Evolutionary conservation across 2,113 vertebrate genomes (phyloP).

Genomic region (Zosterops lateralis): DNA sequence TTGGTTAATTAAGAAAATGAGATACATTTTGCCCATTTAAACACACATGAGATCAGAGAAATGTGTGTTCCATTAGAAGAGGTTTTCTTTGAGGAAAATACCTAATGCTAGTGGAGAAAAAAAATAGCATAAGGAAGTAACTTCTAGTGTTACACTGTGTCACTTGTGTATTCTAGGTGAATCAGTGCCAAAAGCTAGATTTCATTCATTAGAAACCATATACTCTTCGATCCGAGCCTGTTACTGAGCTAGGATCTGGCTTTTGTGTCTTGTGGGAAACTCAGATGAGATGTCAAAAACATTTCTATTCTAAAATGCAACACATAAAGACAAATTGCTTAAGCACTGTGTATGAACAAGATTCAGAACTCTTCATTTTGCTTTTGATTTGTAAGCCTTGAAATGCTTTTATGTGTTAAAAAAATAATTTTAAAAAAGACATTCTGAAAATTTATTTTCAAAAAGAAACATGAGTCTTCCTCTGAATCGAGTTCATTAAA

Average conservation of each 20-base stretch:
- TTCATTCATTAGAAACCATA: constrained; percentile 40
- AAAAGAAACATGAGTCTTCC: not conserved
- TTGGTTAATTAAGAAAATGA: not conserved
- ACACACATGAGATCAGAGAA: not conserved
- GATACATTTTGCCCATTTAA: not conserved
- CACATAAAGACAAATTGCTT: not conserved
- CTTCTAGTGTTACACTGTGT: constrained; percentile 48
- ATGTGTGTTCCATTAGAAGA: not conserved
- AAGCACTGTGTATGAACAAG: not conserved
- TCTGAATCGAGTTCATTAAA: not conserved
- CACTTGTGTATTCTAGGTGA: not conserved
- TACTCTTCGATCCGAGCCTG: not conserved
- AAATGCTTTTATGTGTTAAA: not conserved
- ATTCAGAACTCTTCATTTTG: not conserved
- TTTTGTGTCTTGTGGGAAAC: constrained; percentile 1
- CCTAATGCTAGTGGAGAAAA: not conserved
- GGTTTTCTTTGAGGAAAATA: constrained; percentile 35
- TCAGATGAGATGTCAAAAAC: not conserved
- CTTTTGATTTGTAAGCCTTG: not conserved
- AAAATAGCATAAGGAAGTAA: constrained; percentile 38
- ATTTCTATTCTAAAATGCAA: not conserved
- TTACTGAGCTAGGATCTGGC: not conserved
- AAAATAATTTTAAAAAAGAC: not conserved
- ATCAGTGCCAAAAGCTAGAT: not conserved
- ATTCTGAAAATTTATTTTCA: not conserved